Percentiles rank a stretch among this genome's conserved stretches.
Conservation (phyloP, 2,888 invertebrate genomes). For the Ectemnius lituratus region DNA sequence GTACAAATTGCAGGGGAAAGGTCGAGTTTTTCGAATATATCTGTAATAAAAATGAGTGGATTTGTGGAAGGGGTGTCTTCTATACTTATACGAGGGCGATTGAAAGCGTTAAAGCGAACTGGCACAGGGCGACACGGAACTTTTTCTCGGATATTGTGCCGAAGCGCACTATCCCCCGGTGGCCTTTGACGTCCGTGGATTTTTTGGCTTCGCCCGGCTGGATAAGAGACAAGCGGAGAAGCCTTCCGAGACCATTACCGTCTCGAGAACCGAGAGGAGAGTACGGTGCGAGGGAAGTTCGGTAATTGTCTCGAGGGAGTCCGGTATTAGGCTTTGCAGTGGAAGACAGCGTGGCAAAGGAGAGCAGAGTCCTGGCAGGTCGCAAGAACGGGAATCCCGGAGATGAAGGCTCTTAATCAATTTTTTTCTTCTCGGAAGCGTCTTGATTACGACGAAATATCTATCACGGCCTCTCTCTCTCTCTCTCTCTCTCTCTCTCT, state of each 20-base stretch:
- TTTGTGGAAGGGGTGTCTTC: no score
- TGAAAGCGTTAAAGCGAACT: no score
- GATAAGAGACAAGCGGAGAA: conserved; percentile 1
- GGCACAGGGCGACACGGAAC: no score
- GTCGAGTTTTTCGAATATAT: no score
- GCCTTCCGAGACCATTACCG: conserved; percentile 9
- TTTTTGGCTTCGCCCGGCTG: background rate
- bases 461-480: background rate
- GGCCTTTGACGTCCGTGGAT: background rate
- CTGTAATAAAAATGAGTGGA: no score
- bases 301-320: conserved; percentile 44
- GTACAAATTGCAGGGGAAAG: no score
- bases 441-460: conserved; percentile 22
- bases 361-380: background rate
- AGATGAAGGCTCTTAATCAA: conserved; percentile 21
- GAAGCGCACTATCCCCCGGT: no score
- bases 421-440: conserved; percentile 22
- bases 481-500: no score
- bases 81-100: no score
- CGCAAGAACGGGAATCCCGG: conserved; percentile 14
- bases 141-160: no score
- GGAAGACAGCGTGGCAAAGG: conserved; percentile 2
- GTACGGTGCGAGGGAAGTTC: conserved; percentile 31
- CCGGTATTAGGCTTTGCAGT: conserved; percentile 32
- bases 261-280: conserved; percentile 14